Evolutionary conservation across 2,888 invertebrate genomes (phyloP).

Genomic region (Ophion slaviceki): DNA sequence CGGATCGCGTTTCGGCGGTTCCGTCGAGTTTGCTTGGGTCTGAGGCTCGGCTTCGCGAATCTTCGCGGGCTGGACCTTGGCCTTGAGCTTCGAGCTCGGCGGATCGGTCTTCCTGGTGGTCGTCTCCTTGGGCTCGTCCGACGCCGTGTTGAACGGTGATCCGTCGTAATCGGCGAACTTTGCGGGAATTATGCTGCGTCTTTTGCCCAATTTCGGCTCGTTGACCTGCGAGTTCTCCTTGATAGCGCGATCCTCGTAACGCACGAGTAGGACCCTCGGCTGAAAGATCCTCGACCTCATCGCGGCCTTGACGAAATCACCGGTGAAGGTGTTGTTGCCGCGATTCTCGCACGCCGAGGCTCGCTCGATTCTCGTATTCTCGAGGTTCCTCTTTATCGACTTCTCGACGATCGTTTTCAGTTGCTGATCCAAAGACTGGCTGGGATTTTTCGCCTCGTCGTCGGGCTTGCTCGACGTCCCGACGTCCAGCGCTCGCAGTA

Average conservation of each 20-base stretch:
- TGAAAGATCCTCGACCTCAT: conserved; percentile 76
- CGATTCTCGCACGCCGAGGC: conserved; percentile 1
- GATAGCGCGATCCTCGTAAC: conserved; percentile 65
- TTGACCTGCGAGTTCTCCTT: background rate
- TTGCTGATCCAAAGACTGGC: conserved; percentile 75
- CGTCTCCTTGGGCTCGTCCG: conserved; percentile 30
- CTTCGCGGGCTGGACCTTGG: too few relatives aligned
- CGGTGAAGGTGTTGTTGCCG: conserved; percentile 70
- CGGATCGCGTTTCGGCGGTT: background rate
- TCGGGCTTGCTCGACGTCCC: background rate
- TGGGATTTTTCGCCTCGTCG: conserved; percentile 64
- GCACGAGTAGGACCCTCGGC: conserved; percentile 76
- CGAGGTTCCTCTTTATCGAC: conserved; percentile 78
- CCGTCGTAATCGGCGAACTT: conserved; percentile 75
- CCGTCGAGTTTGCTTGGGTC: background rate
- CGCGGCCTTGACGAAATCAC: conserved; percentile 74
- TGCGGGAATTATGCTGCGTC: conserved; percentile 71
- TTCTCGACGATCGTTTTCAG: conserved; percentile 78
- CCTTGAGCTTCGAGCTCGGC: background rate
- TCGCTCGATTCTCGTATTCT: conserved; percentile 65
- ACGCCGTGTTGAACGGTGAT: conserved; percentile 66
- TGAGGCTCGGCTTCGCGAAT: background rate
- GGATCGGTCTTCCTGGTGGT: background rate
- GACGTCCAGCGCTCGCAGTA: conserved; percentile 43
- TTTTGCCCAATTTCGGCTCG: conserved; percentile 68